These are phyloP conservation scores for Tenodera sinensis DNA, from an alignment of 2,888 invertebrate genomes.

Conservation along the genomic window DNA sequence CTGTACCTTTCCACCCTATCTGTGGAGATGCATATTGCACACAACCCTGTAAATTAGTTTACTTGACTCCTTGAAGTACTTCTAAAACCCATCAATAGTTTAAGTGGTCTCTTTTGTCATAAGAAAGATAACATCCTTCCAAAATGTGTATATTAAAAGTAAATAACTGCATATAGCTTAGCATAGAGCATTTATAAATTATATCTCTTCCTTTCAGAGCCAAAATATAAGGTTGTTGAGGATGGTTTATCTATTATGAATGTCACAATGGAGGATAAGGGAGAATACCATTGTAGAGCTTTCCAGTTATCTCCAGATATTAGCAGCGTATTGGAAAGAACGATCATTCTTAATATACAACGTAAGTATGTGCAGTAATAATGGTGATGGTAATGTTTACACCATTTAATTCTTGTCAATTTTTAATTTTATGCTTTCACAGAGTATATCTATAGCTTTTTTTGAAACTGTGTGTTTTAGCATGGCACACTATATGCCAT, in stretches of 20 bases:
- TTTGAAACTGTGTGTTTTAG: too few relatives aligned
- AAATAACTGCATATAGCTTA: not conserved
- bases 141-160: not conserved
- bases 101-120: constrained; percentile 17
- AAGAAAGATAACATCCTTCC: not conserved
- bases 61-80: too few relatives aligned
- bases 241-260: constrained; percentile 56
- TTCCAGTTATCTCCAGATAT: constrained; percentile 49
- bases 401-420: too few relatives aligned
- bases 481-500: too few relatives aligned
- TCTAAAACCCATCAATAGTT: constrained; percentile 5
- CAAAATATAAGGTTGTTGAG: constrained; percentile 50
- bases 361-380: constrained; percentile 49
- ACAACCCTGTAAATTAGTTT: too few relatives aligned
- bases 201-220: constrained; percentile 20
- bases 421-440: too few relatives aligned
- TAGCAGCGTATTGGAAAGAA: constrained; percentile 52
- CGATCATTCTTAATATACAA: constrained; percentile 55
- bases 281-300: constrained; percentile 57
- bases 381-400: too few relatives aligned
- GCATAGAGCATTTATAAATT: not conserved
- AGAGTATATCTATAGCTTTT: too few relatives aligned
- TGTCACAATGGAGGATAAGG: constrained; percentile 53
- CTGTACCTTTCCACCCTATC: too few relatives aligned
- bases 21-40: too few relatives aligned